Percentiles rank a stretch among this genome's conserved stretches.
phyloP scores from a whole-genome alignment of 2,113 vertebrate genomes.

The Lampris incognitus region DNA sequence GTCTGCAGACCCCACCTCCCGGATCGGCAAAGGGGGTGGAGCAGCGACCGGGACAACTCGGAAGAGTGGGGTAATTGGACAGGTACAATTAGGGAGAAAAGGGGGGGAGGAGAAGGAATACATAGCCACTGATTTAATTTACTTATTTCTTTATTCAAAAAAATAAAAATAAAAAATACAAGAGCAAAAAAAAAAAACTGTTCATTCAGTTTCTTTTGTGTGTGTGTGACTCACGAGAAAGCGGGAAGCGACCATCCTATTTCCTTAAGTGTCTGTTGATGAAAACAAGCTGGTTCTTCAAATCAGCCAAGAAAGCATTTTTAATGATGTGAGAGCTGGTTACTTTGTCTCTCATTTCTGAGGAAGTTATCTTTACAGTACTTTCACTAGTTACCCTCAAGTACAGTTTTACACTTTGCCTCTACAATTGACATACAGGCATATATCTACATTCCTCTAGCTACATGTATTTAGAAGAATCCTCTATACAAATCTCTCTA shows the following conservation, averaged over 20 bases:
- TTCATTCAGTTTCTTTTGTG: background rate
- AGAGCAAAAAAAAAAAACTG: conserved; percentile 20
- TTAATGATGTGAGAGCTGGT: conserved; percentile 21
- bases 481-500: conserved; percentile 78
- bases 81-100: too few relatives aligned
- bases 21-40: too few relatives aligned
- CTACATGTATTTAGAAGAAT: conserved; percentile 78
- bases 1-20: too few relatives aligned
- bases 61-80: too few relatives aligned
- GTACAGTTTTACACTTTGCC: conserved; percentile 74
- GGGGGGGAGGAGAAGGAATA: background rate
- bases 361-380: conserved; percentile 67
- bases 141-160: conserved; percentile 43
- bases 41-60: too few relatives aligned
- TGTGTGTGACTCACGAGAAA: background rate
- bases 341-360: conserved; percentile 40
- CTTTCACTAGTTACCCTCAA: conserved; percentile 58
- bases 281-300: conserved; percentile 41
- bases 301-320: conserved; percentile 42
- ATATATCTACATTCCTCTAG: conserved; percentile 78
- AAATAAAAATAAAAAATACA: conserved; percentile 47
- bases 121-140: conserved; percentile 10
- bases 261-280: conserved; percentile 28
- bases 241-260: conserved; percentile 31
- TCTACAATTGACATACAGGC: conserved; percentile 84